phyloP scores from a whole-genome alignment of 2,113 vertebrate species.

The Psittacara wagleri region DNA sequence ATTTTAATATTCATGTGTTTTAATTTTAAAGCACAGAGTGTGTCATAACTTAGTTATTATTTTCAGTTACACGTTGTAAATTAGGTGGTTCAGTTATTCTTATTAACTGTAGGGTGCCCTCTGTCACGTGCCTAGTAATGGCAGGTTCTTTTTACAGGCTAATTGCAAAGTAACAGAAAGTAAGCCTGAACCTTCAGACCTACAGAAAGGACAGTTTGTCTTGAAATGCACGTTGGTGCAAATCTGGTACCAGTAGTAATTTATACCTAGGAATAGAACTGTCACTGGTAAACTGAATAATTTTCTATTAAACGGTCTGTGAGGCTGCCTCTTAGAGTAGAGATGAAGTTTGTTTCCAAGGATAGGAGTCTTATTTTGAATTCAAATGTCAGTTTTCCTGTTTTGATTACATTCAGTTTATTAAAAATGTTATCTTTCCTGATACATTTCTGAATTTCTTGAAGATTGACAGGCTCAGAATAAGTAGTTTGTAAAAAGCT shows the following conservation, averaged over 20 bases:
- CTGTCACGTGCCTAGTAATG: background rate
- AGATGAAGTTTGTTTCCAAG: background rate
- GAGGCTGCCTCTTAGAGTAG: background rate
- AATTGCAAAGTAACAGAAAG: background rate
- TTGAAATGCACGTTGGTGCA: background rate
- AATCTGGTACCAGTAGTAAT: background rate
- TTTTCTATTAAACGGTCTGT: background rate
- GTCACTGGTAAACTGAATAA: background rate
- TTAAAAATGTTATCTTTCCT: background rate
- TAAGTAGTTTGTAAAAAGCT: background rate
- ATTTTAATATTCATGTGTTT: background rate
- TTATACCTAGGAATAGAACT: background rate
- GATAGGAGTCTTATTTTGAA: background rate
- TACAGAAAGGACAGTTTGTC: background rate
- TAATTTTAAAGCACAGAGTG: background rate
- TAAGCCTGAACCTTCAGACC: background rate
- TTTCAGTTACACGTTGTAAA: background rate
- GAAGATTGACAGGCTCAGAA: background rate
- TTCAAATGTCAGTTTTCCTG: background rate
- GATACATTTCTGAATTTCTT: background rate
- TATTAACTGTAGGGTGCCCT: background rate
- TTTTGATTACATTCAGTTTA: background rate
- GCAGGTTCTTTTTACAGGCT: background rate
- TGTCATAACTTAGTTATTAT: background rate
- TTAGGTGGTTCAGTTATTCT: background rate